A percentile compares a stretch with the other conserved stretches of the same genome.
Evolutionary conservation across 2,797 vertebrate genomes (phyloP).

Genomic region (Arrhamphus sclerolepis): DNA sequence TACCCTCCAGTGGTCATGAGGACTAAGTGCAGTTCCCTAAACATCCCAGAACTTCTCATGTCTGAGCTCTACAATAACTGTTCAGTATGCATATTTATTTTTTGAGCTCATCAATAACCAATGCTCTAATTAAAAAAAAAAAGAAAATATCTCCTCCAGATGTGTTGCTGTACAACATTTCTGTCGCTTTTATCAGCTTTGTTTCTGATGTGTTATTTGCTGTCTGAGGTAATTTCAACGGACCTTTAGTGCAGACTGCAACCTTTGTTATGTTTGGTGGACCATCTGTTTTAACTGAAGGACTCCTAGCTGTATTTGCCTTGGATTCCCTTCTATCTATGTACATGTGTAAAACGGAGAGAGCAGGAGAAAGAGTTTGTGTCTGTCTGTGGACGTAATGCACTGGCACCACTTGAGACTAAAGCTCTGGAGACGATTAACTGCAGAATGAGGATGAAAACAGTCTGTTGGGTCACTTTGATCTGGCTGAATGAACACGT

Average conservation of each 20-base stretch:
- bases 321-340: slow-evolving; percentile 23
- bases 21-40: slow-evolving; percentile 21
- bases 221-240: slow-evolving; percentile 11
- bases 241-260: slow-evolving; percentile 21
- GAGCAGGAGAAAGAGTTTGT: slow-evolving; percentile 10
- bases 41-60: background rate
- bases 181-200: slow-evolving; percentile 1
- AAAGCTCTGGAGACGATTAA: slow-evolving; percentile 65
- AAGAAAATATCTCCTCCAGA: background rate
- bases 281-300: slow-evolving; percentile 48
- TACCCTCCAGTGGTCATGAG: slow-evolving; percentile 52
- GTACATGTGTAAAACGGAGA: slow-evolving; percentile 26
- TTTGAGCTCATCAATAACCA: slow-evolving; percentile 3
- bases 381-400: slow-evolving; percentile 23
- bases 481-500: slow-evolving; percentile 52
- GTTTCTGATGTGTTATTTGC: slow-evolving; percentile 19
- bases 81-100: background rate
- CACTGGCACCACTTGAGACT: slow-evolving; percentile 23
- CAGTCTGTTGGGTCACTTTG: slow-evolving; percentile 60
- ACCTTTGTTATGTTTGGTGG: slow-evolving; percentile 49
- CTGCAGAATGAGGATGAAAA: slow-evolving; percentile 41
- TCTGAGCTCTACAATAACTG: background rate
- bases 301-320: slow-evolving; percentile 23
- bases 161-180: background rate
- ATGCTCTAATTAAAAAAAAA: background rate